Base-by-base conservation (phyloP, 2,888 invertebrate species). In the Anthophora plumipes region DNA sequence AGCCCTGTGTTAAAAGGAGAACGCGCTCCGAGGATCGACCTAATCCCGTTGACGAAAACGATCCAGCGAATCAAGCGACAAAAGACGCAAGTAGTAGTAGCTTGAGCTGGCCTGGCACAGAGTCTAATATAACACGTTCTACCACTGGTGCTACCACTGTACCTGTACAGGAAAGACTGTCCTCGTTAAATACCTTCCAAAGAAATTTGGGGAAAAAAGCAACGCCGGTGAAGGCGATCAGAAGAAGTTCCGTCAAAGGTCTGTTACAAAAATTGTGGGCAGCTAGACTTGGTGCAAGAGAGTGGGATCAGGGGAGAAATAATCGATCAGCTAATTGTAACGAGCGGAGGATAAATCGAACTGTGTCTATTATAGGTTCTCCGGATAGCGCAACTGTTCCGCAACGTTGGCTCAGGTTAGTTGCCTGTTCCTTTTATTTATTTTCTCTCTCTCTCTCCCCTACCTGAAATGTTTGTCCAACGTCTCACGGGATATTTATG, bases 41-140 rank as follows among this genome's bases (percentile, higher is more conserved):
- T 0, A 82, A 83, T 37, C 91, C 93, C 87, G 88, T 91, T 84
- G 91, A 94, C 91, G 94, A 94, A 90, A 91, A 94, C 91, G 76
- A 94, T 84, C 92, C 94, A 1, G 86, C 88, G 1, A 91, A 89
- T 82, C 88, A 90, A 91, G 88, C 72, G 11, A 50, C 67, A 3
- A 78, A 85, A 31, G 89, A 90, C 5, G 72, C 88, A 0, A 88
- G 83, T 11, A 85, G 81, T 68, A 82, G 81, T 68, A 82, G 90
- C 31, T 59, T 89, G 7, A 87, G 89, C 25, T 92, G 92, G 92
- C 85, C 90, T 7, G 68, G 57, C 5, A 55, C 82, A 0, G 90
- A 90, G 6, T 69, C 88, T 1, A 52, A 83, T 1, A 81, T 88
- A 25, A 48, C 89, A 9, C 87, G 80, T 60, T 69, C 83, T 0